These are phyloP conservation scores for Sitophilus oryzae DNA, from an alignment of 1,140 invertebrate genomes.

Conservation along the genomic window DNA sequence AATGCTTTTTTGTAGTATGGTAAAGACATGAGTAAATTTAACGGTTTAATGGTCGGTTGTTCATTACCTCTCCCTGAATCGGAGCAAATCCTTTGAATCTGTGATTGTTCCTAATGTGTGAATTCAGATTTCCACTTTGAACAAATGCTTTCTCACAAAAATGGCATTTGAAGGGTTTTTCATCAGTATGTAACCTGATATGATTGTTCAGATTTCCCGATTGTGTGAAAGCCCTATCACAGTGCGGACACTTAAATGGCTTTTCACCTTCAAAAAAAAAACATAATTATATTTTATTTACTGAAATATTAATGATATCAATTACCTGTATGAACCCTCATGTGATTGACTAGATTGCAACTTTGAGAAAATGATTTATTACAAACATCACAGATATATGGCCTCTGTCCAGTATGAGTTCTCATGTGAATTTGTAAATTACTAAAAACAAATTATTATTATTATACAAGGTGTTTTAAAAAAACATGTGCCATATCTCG, in stretches of 20 bases:
- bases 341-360: conserved; percentile 53
- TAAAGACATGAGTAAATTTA: too few species aligned
- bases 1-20: too few species aligned
- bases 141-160: conserved; percentile 45
- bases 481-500: too few species aligned
- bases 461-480: too few species aligned
- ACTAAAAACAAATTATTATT: conserved; percentile 23
- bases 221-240: conserved; percentile 46
- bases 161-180: conserved; percentile 42
- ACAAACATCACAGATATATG: conserved; percentile 50
- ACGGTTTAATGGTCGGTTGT: too few species aligned
- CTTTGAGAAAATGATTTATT: conserved; percentile 50
- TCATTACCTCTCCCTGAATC: too few species aligned
- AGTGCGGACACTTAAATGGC: conserved; percentile 42
- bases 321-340: conserved; percentile 47
- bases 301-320: conserved; percentile 12
- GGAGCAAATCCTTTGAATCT: conserved; percentile 6
- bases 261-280: conserved; percentile 40
- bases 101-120: conserved; percentile 44
- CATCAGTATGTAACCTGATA: conserved; percentile 55
- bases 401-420: conserved; percentile 52
- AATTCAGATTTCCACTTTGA: conserved; percentile 48
- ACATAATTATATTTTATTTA: conserved; percentile 35
- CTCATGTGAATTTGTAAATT: conserved; percentile 40
- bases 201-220: conserved; percentile 48